A percentile compares a stretch with the other conserved stretches of the same genome.
phyloP scores from a whole-genome alignment of 2,797 vertebrate species.

The Malacoraja senta region DNA sequence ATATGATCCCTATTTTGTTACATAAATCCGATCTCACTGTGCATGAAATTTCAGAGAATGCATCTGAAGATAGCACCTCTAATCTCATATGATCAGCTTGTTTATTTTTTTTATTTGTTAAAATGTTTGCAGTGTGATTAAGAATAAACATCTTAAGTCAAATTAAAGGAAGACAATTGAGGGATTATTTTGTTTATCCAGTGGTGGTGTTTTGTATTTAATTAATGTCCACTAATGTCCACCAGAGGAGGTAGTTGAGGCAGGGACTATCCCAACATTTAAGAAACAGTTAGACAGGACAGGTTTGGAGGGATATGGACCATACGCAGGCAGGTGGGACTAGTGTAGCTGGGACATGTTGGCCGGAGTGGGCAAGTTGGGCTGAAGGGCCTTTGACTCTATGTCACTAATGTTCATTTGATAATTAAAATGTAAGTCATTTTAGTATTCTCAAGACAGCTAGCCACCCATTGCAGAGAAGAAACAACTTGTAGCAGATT shows the following conservation, averaged over 20 bases:
- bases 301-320: too few species aligned
- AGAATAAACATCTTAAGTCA: neutral
- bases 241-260: too few species aligned
- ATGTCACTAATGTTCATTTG: neutral
- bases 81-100: neutral
- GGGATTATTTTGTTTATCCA: slow-evolving; percentile 42
- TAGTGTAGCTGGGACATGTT: too few species aligned
- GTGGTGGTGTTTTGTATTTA: slow-evolving; percentile 56
- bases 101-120: neutral
- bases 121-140: neutral
- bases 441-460: neutral
- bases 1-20: neutral
- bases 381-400: too few species aligned
- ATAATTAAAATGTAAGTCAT: neutral
- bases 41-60: neutral
- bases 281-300: too few species aligned
- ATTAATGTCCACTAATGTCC: slow-evolving; percentile 42
- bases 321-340: too few species aligned
- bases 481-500: neutral
- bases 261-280: too few species aligned
- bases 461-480: neutral
- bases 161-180: slow-evolving; percentile 5
- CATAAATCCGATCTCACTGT: neutral
- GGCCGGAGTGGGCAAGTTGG: too few species aligned
- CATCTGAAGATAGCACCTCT: neutral